Evolutionary conservation across 2,888 invertebrate genomes (phyloP), one percentile per base, ranked within the genome.

Genomic region (Ophioninae sp.): DNA sequence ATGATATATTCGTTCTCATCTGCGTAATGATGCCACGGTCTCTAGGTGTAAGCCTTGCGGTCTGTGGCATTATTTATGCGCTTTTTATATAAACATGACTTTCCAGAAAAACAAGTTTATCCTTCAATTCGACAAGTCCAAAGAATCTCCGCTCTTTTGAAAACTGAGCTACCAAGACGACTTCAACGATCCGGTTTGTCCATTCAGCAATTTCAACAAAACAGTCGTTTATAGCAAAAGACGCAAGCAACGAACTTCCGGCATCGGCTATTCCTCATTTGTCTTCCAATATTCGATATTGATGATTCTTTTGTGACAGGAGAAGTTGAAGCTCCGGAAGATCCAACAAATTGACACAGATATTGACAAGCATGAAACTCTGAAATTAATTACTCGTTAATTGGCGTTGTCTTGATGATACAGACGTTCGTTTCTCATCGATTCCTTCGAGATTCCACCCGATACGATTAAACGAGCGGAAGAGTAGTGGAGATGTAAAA

Each of bases 11-110:
- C 65, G 17, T 64, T 39, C 39, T 69, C 69, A 74, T 77, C 68
- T 57, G 39, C 69, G 44, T 73, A 50, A 78, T 77, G 73, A 78
- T 77, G 80, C 78, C 83, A 83, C 30, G 50, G 65, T 65, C 61
- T 50, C 20, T 8, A 59, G 65, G 50, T 39, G 69, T 69, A 39
- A 30, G 59, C 61, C 72, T 73, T 59, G 77, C 37, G 10, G 69
- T 37, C 6, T 61, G 44, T 50, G 21, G 57, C 56, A 62, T 78
- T 78, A 78, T 74, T 65, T 21, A 44, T 44, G 61, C 50, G 37
- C 10, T 73, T 77, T 10, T 70, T 57, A 57, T 39, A 69, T n/a
- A 67, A 79, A 64, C 20, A 37, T 77, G 44, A 44, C n/a, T 39
- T 37, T 7, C 65, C 7, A 1, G 23, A 74, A 41, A 59, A 77